Conservation (phyloP, 2,797 vertebrate species). For the Gouania willdenowi region DNA sequence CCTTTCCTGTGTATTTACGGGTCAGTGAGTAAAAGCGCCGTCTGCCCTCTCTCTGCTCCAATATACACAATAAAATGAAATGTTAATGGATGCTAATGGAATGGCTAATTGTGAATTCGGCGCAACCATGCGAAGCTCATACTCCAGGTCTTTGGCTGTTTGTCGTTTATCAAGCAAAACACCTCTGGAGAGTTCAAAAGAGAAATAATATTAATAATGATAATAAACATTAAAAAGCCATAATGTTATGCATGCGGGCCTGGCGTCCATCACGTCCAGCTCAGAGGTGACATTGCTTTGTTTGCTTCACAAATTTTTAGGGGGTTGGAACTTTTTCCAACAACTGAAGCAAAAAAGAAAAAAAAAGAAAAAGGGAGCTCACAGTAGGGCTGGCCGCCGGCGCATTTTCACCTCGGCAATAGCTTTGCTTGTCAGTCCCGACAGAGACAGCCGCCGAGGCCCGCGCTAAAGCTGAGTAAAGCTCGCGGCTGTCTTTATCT, state of each 20-base stretch:
- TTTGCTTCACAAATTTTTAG: constrained; percentile 36
- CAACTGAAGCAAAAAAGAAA: too few species aligned
- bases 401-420: constrained; percentile 59
- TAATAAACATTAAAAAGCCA: constrained; percentile 56
- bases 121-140: constrained; percentile 54
- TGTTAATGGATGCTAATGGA: constrained; percentile 79
- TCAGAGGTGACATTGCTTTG: constrained; percentile 64
- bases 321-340: constrained; percentile 36
- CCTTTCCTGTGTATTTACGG: constrained; percentile 57
- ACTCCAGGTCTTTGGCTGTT: constrained; percentile 56
- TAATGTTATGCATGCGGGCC: constrained; percentile 47
- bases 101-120: constrained; percentile 76
- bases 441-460: constrained; percentile 55
- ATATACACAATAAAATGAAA: constrained; percentile 70
- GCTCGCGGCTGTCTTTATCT: constrained; percentile 69
- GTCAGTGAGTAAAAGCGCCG: constrained; percentile 57
- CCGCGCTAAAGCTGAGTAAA: constrained; percentile 62
- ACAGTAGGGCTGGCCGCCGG: constrained; percentile 48
- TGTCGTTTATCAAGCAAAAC: constrained; percentile 56
- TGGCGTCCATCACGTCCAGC: constrained; percentile 8
- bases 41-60: constrained; percentile 58
- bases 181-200: constrained; percentile 45
- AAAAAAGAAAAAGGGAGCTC: constrained; percentile 47
- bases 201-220: constrained; percentile 23
- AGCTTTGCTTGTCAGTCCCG: constrained; percentile 57